Conservation (phyloP, 2,113 vertebrate species). For the Ptilonorhynchus violaceus region DNA sequence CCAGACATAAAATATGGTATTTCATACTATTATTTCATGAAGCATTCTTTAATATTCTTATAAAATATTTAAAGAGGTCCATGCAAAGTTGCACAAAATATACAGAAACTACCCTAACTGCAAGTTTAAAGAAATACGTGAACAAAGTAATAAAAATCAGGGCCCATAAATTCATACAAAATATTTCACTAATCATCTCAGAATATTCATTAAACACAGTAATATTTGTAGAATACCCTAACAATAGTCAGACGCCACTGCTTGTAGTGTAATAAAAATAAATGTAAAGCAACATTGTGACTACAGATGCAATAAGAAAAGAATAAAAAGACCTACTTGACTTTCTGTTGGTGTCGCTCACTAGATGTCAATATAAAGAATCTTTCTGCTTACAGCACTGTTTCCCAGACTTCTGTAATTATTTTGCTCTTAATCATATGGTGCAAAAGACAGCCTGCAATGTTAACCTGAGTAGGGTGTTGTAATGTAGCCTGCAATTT, state of each 20-base stretch:
- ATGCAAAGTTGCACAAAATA: neutral
- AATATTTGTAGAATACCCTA: neutral
- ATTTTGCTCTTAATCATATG: neutral
- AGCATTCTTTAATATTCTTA: neutral
- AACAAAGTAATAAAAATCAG: neutral
- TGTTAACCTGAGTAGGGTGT: neutral
- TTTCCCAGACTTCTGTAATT: neutral
- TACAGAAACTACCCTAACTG: fast-evolving
- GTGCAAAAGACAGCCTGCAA: neutral
- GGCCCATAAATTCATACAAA: neutral
- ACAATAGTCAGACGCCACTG: neutral
- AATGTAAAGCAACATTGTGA: neutral
- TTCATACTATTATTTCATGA: neutral
- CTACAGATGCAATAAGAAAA: neutral
- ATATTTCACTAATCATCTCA: neutral
- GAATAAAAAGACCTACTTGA: neutral
- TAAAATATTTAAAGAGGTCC: neutral
- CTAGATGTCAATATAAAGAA: neutral
- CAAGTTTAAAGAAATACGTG: neutral
- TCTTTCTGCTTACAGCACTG: neutral
- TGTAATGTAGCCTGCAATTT: neutral
- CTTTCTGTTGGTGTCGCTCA: fast-evolving
- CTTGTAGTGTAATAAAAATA: neutral
- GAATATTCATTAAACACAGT: neutral
- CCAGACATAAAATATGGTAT: neutral